Evolutionary conservation across 2,888 invertebrate genomes (phyloP), one percentile per base, ranked within the genome.

Genomic region (Stomorhina lunata): DNA sequence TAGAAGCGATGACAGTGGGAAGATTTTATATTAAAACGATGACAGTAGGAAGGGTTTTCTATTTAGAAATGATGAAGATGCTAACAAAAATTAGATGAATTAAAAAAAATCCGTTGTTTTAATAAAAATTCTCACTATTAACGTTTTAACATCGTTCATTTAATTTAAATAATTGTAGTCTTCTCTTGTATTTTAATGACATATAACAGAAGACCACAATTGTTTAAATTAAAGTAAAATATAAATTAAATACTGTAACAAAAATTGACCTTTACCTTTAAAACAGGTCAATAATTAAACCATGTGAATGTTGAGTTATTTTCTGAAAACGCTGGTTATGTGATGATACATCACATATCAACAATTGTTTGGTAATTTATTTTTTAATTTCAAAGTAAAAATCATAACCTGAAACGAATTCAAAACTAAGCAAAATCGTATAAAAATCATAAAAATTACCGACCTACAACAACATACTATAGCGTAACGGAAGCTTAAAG

Each of bases 251-350:
- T 27, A 65, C 15, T 34, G 40, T 40, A 53, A 63, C 25, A 57
- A 75, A 34, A 55, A 50, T 55, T 69, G 73, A 75, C 75, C 80
- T 80, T 75, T 69, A 80, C 55, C 48, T 48, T 10, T 29, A 66
- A 71, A 65, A 29, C 6, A 40, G 10, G 17, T n/a, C 7, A n/a
- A n/a, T 12, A 27, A 43, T 12, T 5, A 0, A 20, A 3, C 2
- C 5, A 45, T 32, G n/a, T n/a, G 7, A 59, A 27, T 15, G 15
- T 40, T 53, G 53, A 43, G 17, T 20, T 48, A 50, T 45, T 63
- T 80, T 55, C 43, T 69, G 27, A 37, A 32, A 20, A 5, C 17
- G 15, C 7, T 22, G 22, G n/a, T 9, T 25, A 5, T 22, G 9
- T 9, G 59, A 72, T 37, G 7, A 12, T n/a, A 34, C 29, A 22